A percentile compares a stretch with the other conserved stretches of the same genome.
These are phyloP conservation scores for Jaculus jaculus DNA, from an alignment of 2,113 vertebrate species.

Conservation along the genomic window DNA sequence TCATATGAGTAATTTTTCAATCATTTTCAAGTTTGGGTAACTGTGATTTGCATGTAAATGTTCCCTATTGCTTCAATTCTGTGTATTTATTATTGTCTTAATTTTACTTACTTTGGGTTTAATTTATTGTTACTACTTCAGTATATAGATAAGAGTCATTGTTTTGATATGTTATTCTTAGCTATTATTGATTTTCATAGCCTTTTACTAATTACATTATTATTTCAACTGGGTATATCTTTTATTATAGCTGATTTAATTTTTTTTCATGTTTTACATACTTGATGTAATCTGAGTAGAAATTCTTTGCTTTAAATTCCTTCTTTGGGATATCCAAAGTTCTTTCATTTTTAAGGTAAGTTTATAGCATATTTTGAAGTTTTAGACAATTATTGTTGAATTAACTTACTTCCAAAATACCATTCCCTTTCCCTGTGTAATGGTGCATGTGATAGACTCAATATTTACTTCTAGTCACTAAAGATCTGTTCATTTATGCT, in stretches of 20 bases:
- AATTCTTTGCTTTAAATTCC: not conserved
- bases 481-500: not conserved
- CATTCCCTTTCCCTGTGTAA: not conserved
- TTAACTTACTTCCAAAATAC: not conserved
- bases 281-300: not conserved
- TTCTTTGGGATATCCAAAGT: not conserved
- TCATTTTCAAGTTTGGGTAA: not conserved
- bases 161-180: not conserved
- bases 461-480: not conserved
- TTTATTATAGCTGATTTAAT: not conserved
- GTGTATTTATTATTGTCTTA: not conserved
- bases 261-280: not conserved
- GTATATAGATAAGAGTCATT: not conserved
- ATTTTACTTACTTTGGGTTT: too few relatives aligned
- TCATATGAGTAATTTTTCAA: not conserved
- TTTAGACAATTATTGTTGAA: not conserved
- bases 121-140: not conserved
- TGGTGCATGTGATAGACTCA: not conserved
- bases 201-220: not conserved
- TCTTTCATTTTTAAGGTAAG: not conserved
- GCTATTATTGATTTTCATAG: not conserved
- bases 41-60: not conserved
- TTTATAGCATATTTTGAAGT: not conserved
- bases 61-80: not conserved
- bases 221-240: not conserved